Base-by-base conservation (phyloP, 2,888 invertebrate species). In the Metopia argyrocephala region DNA sequence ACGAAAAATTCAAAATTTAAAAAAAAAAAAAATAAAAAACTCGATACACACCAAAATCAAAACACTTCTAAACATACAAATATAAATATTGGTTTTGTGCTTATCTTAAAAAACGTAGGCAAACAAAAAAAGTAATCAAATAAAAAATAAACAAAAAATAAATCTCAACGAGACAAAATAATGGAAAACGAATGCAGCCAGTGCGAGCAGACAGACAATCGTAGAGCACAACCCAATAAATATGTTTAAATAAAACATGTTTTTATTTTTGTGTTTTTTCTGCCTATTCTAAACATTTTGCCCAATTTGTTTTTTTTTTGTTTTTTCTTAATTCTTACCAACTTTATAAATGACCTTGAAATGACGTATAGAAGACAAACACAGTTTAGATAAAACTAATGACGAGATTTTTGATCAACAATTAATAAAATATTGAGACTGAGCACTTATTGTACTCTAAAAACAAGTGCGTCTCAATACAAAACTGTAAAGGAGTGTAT, bases 301-400 rank as follows among this genome's bases (percentile, higher is more conserved):
- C 20, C 52, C 6, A 68, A 68, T 76, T 62, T 65, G 27, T 59
- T 70, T 64, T 79, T 64, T 31, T n/a, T 50, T 50, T 50, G 3
- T 70, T 66, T 66, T 59, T 54, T 12, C n/a, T n/a, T 28, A 31
- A 31, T 31, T 38, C 31, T 52, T 56, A 52, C 28, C 31, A 62
- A 46, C 46, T 28, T 31, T 54, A 62, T 31, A 48, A 62, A 54
- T 57, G 71, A 73, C 78, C 76, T 78, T 82, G 75, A 78, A 64
- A 50, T 65, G 52, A 70, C 78, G 25, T 80, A 50, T 66, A 71
- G 59, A n/a, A 31, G 23, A 38, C 57, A 38, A 15, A 54, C 48
- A 48, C 45, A 69, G 15, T 38, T 12, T 52, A n/a, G 56, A 54
- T 45, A 28, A 54, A 50, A 25, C 23, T 50, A 31, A 54, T 48